phyloP scores from a whole-genome alignment of 2,113 vertebrate species.

The Thryonomys swinderianus region DNA sequence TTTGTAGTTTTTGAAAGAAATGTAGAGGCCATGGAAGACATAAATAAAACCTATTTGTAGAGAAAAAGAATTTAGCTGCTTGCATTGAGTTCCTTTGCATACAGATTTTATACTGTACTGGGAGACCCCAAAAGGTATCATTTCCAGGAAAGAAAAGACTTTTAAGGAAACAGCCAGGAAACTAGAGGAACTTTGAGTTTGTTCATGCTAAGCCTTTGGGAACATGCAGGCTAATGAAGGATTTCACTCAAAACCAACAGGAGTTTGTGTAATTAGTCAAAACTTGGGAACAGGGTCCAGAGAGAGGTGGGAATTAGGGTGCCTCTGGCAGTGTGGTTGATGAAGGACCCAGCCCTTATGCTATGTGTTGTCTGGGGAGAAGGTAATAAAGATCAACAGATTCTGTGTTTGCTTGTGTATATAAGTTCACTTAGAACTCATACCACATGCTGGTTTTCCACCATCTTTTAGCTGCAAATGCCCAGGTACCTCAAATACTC shows the following conservation, averaged over 20 bases:
- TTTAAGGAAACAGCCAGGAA: not conserved
- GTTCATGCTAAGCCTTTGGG: not conserved
- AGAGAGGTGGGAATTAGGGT: not conserved
- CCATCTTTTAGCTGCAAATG: not conserved
- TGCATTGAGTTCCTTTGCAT: not conserved
- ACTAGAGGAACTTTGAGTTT: not conserved
- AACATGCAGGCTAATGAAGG: not conserved
- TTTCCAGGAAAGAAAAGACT: not conserved
- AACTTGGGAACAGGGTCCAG: not conserved
- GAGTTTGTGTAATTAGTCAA: not conserved
- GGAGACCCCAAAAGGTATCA: not conserved
- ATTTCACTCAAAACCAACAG: not conserved
- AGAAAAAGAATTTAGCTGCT: not conserved
- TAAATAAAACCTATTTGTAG: fast-evolving
- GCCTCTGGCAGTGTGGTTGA: not conserved
- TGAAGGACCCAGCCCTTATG: not conserved
- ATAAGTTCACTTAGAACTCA: not conserved
- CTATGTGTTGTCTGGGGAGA: not conserved
- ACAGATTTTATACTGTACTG: not conserved
- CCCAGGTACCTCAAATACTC: not conserved
- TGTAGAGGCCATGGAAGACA: not conserved
- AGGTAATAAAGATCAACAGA: not conserved
- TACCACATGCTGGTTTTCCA: not conserved
- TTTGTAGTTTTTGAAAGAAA: conserved; percentile 57
- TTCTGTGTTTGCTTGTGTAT: not conserved